phyloP scores from a whole-genome alignment of 2,113 vertebrate genomes.

The Mugil cephalus region DNA sequence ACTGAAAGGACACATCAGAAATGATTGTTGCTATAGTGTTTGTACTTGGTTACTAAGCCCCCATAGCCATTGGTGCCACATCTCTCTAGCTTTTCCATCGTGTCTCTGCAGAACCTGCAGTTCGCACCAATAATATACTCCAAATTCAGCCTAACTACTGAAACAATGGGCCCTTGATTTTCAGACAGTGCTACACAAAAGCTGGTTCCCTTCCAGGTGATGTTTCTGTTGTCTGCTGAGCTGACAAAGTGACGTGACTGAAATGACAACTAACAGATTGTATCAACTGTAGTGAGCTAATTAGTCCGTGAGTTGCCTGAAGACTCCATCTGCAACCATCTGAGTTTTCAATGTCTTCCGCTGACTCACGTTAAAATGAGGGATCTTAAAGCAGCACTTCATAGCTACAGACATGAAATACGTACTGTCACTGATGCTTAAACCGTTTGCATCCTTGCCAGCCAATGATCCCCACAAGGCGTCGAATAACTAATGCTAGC shows the following conservation, averaged over 20 bases:
- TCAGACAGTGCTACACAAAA: background rate
- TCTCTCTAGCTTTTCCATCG: background rate
- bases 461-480: background rate
- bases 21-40: background rate
- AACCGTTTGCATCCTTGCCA: background rate
- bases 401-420: no score
- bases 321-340: background rate
- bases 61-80: background rate
- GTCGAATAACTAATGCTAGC: no score
- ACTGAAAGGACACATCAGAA: background rate
- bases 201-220: background rate
- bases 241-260: background rate
- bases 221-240: background rate
- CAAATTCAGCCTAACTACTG: background rate
- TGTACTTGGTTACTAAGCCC: background rate
- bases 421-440: background rate
- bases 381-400: no score
- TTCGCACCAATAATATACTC: background rate
- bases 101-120: background rate
- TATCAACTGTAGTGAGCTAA: background rate
- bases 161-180: background rate
- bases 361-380: background rate
- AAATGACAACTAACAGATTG: conserved; percentile 1
- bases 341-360: no score
- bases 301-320: background rate